Conservation (phyloP, 2,888 invertebrate species). For the Drosophila mercatorum region DNA sequence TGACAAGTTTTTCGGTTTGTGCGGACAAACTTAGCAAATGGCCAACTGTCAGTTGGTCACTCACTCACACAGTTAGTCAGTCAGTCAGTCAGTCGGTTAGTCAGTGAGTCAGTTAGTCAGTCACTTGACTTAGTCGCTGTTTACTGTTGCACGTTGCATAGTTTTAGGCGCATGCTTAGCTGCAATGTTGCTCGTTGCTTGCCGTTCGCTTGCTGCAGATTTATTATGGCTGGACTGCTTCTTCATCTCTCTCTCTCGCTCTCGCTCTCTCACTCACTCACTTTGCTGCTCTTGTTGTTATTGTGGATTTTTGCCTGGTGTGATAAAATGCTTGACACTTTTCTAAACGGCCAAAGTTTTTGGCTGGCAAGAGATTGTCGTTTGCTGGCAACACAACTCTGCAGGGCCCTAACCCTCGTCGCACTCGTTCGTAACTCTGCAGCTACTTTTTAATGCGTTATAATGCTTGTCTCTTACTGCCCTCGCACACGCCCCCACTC, state of each 20-base stretch:
- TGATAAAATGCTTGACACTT: constrained; percentile 80
- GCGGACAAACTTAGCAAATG: constrained; percentile 64
- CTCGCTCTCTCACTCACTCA: neutral
- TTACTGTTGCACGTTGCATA: constrained; percentile 63
- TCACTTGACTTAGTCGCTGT: constrained; percentile 33
- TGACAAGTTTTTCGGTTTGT: constrained; percentile 67
- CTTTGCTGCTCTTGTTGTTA: constrained; percentile 30
- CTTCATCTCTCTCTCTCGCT: constrained; percentile 1
- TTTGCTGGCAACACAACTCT: constrained; percentile 16
- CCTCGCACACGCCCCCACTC: neutral
- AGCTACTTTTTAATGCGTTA: constrained; percentile 71
- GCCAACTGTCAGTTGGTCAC: constrained; percentile 49
- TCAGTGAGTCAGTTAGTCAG: constrained; percentile 31
- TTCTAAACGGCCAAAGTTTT: constrained; percentile 78
- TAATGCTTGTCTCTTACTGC: constrained; percentile 57
- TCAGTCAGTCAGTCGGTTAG: constrained; percentile 38
- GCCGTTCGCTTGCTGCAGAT: constrained; percentile 34
- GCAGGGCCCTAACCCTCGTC: constrained; percentile 2
- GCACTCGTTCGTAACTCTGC: constrained; percentile 12
- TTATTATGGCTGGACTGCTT: constrained; percentile 51
- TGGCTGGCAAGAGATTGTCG: constrained; percentile 70
- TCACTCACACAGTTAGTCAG: constrained; percentile 31
- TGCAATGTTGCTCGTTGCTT: constrained; percentile 48
- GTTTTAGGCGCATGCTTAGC: constrained; percentile 65
- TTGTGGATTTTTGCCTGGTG: constrained; percentile 54